phyloP scores from a whole-genome alignment of 1,140 invertebrate genomes.

The Tetramorium simillimum region DNA sequence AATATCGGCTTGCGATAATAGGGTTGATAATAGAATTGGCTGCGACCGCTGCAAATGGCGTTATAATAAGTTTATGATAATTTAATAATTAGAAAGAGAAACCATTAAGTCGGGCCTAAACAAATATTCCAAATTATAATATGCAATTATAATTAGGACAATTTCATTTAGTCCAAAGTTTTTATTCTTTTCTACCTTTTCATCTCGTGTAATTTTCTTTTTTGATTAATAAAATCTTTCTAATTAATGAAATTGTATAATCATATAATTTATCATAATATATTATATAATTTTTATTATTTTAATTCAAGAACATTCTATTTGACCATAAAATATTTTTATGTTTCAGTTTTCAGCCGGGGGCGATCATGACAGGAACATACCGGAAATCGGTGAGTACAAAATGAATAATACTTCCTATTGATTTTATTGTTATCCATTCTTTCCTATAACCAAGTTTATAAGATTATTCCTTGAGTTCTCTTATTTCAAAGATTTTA shows the following conservation, averaged over 20 bases:
- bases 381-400: slow-evolving; percentile 82
- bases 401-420: slow-evolving; percentile 9
- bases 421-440: background rate
- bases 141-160: background rate
- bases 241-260: no score
- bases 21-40: slow-evolving; percentile 14
- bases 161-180: background rate
- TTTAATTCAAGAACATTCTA: background rate
- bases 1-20: slow-evolving; percentile 19
- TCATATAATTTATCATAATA: no score
- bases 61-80: slow-evolving; percentile 23
- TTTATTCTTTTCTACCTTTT: background rate
- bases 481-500: background rate
- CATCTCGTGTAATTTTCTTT: slow-evolving; percentile 8
- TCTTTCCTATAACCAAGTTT: background rate
- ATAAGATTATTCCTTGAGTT: background rate
- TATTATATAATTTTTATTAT: background rate
- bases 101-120: background rate
- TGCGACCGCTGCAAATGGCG: background rate
- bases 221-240: no score
- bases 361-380: slow-evolving; percentile 81
- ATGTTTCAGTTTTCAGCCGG: slow-evolving; percentile 77
- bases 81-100: background rate
- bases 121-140: background rate
- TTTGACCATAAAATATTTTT: slow-evolving; percentile 46